Base-by-base conservation (phyloP, 2,888 invertebrate genomes). In the Caprella mutica region DNA sequence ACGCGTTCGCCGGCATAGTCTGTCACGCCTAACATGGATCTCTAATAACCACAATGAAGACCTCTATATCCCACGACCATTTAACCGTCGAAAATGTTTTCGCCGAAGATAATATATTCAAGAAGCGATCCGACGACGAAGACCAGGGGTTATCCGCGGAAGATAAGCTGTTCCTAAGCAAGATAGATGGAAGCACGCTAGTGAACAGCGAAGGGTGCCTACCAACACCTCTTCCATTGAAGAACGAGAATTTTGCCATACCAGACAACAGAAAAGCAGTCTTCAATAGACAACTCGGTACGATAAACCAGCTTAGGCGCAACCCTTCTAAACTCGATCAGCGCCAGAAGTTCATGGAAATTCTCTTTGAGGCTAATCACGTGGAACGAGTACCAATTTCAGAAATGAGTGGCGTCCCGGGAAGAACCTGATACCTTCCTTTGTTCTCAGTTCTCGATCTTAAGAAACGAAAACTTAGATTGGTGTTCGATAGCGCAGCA, bases 401-500 rank as follows among this genome's bases (percentile, higher is more conserved):
- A 5, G 40, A 40, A 21, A n/a, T 40, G n/a, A n/a, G n/a, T n/a
- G n/a, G n/a, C n/a, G n/a, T n/a, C n/a, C n/a, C n/a, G n/a, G n/a
- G n/a, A n/a, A n/a, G n/a, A n/a, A n/a, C n/a, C n/a, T n/a, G n/a
- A n/a, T n/a, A n/a, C n/a, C 8, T 33, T 33, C 33, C 33, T 33
- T 9, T 33, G 8, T 33, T 44, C 8, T 23, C 44, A 4, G 44
- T 44, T 5, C 17, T 23, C 8, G 19, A 44, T 8, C 44, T 23
- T 19, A 44, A 44, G 8, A 44, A 44, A 23, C 19, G 44, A 44
- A 48, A 48, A 9, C 27, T 48, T 3, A 2, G 50, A 6, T 21
- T 48, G 6, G 50, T 48, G 4, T 48, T 27, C 30, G 50, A 48
- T n/a, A 48, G 50, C 29, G 29, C 50, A 30, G 50, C 50, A 2